Conservation (phyloP, 1,140 invertebrate genomes). For the Anastrepha ludens region DNA sequence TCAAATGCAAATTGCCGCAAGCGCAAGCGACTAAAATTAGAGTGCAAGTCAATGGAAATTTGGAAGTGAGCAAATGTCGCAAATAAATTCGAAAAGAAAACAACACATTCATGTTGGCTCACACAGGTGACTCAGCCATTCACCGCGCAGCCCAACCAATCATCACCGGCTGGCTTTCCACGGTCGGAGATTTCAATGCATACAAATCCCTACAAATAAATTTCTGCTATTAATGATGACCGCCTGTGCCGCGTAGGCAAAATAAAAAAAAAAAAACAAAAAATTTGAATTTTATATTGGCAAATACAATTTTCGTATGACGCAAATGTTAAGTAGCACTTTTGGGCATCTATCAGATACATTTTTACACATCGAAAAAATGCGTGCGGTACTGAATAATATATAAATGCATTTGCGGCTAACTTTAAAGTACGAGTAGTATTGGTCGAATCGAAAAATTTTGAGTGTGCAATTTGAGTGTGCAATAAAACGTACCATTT, state of each 20-base stretch:
- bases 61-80: neutral
- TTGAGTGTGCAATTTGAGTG: neutral
- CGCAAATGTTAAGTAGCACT: neutral
- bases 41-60: conserved; percentile 25
- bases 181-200: neutral
- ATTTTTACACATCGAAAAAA: neutral
- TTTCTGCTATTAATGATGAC: conserved; percentile 28
- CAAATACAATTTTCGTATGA: neutral
- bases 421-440: neutral
- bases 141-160: neutral
- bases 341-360: neutral
- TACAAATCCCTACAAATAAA: conserved; percentile 30
- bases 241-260: neutral
- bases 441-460: neutral
- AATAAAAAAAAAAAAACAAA: neutral
- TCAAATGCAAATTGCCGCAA: neutral
- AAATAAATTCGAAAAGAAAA: neutral
- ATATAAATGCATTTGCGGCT: neutral
- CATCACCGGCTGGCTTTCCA: neutral
- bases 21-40: conserved; percentile 29
- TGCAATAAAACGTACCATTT: neutral
- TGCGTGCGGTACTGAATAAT: neutral
- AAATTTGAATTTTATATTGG: neutral
- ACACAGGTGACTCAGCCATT: neutral
- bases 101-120: neutral